phyloP scores from a whole-genome alignment of 1,140 invertebrate genomes.

The Stenopsyche tienmushanensis region DNA sequence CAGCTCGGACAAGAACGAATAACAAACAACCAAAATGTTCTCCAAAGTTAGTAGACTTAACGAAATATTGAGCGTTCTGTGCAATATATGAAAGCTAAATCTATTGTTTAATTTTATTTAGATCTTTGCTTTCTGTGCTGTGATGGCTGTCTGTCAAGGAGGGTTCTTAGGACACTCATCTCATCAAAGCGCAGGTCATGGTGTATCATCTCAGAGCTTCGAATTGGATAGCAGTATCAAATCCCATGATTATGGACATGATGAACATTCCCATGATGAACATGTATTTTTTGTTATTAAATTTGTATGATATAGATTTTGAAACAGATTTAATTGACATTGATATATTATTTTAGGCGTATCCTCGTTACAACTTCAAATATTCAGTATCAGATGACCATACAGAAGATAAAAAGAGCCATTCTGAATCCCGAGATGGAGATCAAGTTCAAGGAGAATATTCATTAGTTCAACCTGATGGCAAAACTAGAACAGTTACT shows the following conservation, averaged over 20 bases:
- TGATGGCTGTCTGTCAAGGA: neutral
- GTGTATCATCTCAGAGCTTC: conserved; percentile 17
- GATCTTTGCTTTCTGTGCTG: conserved; percentile 1
- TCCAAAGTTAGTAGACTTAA: conserved; percentile 13
- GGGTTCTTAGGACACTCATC: conserved; percentile 12
- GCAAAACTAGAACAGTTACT: conserved; percentile 57
- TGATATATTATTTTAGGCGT: conserved; percentile 41
- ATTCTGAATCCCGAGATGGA: no score
- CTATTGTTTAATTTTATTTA: conserved; percentile 11
- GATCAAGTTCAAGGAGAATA: no score
- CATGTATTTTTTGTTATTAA: conserved; percentile 5
- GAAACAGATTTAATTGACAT: neutral
- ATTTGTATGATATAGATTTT: conserved; percentile 2
- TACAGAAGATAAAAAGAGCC: no score
- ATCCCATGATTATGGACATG: conserved; percentile 3
- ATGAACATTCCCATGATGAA: conserved; percentile 10
- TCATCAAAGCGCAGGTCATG: conserved; percentile 10
- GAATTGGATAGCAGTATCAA: conserved; percentile 9
- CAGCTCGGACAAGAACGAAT: no score
- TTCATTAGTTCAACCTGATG: conserved; percentile 62
- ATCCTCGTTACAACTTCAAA: no score
- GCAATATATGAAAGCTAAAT: no score
- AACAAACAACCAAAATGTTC: conserved; percentile 15
- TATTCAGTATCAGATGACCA: no score
- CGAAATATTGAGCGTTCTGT: neutral